phyloP scores from a whole-genome alignment of 2,113 vertebrate genomes.

The Nannobrachium achirus region DNA sequence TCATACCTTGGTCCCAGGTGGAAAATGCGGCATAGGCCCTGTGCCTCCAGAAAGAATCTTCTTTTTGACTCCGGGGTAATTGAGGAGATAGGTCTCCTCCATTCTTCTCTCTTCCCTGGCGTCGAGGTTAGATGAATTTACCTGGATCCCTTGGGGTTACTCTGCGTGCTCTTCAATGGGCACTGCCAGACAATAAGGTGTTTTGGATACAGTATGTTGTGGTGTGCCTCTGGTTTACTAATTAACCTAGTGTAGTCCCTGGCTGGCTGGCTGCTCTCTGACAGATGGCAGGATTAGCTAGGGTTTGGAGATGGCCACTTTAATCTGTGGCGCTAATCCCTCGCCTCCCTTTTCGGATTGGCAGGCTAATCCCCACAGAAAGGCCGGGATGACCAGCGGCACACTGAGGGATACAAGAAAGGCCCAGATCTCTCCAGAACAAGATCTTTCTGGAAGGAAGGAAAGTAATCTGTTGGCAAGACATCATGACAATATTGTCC shows the following conservation, averaged over 20 bases:
- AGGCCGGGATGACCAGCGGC: slow-evolving; percentile 41
- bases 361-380: slow-evolving; percentile 57
- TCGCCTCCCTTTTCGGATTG: slow-evolving; percentile 51
- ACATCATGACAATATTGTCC: too few species aligned
- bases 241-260: slow-evolving; percentile 57
- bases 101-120: slow-evolving; percentile 57
- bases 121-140: neutral
- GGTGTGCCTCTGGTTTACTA: slow-evolving; percentile 44
- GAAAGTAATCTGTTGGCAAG: slow-evolving; percentile 20
- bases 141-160: neutral
- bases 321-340: slow-evolving; percentile 81
- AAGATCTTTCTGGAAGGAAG: slow-evolving; percentile 56
- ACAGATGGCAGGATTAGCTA: slow-evolving; percentile 83
- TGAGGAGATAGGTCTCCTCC: slow-evolving; percentile 84
- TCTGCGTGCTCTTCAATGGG: neutral
- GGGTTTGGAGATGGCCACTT: slow-evolving; percentile 72
- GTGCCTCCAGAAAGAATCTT: slow-evolving; percentile 85
- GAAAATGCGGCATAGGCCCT: slow-evolving; percentile 81
- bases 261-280: slow-evolving; percentile 75
- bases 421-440: slow-evolving; percentile 45
- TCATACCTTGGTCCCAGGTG: slow-evolving; percentile 86
- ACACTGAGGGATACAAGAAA: slow-evolving; percentile 31
- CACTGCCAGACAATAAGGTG: slow-evolving; percentile 6
- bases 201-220: slow-evolving; percentile 19
- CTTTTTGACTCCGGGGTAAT: slow-evolving; percentile 85